Percentiles rank a stretch among this genome's conserved stretches.
Evolutionary conservation across 2,888 invertebrate genomes (phyloP).

Genomic region (Cenopis cana): DNA sequence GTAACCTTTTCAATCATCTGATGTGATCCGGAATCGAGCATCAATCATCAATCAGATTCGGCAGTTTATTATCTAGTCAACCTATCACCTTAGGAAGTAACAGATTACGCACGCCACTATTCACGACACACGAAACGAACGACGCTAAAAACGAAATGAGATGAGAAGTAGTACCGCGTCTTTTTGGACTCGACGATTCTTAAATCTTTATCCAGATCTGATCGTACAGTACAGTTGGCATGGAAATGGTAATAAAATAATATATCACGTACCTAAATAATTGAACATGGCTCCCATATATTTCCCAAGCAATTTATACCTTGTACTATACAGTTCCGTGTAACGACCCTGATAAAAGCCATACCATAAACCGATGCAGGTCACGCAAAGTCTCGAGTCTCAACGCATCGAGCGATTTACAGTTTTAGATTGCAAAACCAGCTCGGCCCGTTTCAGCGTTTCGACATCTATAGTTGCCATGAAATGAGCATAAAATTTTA

Average conservation of each 20-base stretch:
- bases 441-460: conserved; percentile 30
- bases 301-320: not conserved
- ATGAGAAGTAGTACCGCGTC: too few relatives aligned
- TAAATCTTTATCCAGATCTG: too few relatives aligned
- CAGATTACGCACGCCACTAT: not conserved
- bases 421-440: conserved; percentile 38
- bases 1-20: too few relatives aligned
- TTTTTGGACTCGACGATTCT: too few relatives aligned
- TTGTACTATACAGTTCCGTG: not conserved
- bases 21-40: too few relatives aligned
- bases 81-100: not conserved
- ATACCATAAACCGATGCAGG: conserved; percentile 18
- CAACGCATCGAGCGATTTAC: conserved; percentile 28
- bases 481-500: conserved; percentile 36
- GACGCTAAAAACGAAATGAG: too few relatives aligned
- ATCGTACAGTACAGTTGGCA: too few relatives aligned
- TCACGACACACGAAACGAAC: not conserved
- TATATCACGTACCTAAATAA: not conserved
- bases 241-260: too few relatives aligned
- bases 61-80: not conserved
- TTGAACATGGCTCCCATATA: not conserved
- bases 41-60: too few relatives aligned
- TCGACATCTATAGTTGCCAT: conserved; percentile 35
- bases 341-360: conserved; percentile 4
- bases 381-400: conserved; percentile 25